Percentiles rank a stretch among this genome's conserved stretches.
These are phyloP conservation scores for Megaceryle alcyon DNA, from an alignment of 2,797 vertebrate species.

Conservation along the genomic window DNA sequence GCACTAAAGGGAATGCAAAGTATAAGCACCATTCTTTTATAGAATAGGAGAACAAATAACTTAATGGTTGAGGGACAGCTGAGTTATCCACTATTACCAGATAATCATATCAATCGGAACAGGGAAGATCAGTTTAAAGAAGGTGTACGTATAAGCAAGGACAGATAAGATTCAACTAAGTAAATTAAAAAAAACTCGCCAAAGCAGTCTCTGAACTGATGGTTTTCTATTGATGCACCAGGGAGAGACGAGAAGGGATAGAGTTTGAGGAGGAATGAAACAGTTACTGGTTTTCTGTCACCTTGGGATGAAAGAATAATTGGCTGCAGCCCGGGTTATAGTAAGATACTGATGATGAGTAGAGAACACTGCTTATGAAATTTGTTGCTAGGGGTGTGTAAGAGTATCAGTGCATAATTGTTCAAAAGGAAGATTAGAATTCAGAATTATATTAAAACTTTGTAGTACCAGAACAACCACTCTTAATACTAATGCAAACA, in stretches of 20 bases:
- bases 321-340: not conserved
- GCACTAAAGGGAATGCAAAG: not conserved
- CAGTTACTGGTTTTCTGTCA: not conserved
- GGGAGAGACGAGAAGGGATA: not conserved
- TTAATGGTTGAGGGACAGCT: not conserved
- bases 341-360: not conserved
- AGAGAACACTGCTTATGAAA: not conserved
- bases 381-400: not conserved
- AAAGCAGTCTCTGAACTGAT: not conserved
- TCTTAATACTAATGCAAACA: not conserved
- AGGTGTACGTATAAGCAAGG: not conserved
- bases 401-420: not conserved
- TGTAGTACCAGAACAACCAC: not conserved
- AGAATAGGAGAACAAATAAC: not conserved
- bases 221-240: not conserved
- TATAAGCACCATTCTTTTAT: not conserved
- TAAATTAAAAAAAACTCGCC: not conserved
- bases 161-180: not conserved
- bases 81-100: not conserved
- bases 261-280: not conserved
- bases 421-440: not conserved
- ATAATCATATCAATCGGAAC: not conserved
- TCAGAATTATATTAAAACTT: not conserved
- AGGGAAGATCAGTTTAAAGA: not conserved
- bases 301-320: not conserved